Evolutionary conservation across 2,113 vertebrate species (phyloP).

Genomic region (Embiotoca jacksoni): DNA sequence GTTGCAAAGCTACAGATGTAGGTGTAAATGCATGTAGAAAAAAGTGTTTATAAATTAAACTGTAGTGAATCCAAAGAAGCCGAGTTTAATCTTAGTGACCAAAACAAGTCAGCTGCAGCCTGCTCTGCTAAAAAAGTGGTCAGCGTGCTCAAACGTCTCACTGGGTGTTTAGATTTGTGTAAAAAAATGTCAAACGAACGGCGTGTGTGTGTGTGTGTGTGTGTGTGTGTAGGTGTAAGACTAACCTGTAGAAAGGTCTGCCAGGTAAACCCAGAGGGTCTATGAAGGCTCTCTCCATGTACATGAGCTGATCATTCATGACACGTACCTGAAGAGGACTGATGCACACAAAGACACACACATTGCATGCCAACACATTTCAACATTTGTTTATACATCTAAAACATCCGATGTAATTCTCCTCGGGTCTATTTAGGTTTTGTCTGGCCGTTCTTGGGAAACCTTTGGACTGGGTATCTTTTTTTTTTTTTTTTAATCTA

Average conservation of each 20-base stretch:
- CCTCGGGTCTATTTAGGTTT: too few relatives aligned
- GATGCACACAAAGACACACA: slow-evolving; percentile 32
- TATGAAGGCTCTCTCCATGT: slow-evolving; percentile 93
- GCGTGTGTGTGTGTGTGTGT: background rate
- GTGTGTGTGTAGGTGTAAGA: slow-evolving; percentile 12
- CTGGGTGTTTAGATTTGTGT: too few relatives aligned
- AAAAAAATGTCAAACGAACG: too few relatives aligned
- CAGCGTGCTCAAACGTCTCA: too few relatives aligned
- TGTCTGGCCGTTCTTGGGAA: too few relatives aligned
- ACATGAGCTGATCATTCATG: slow-evolving; percentile 94
- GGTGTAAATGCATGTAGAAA: too few relatives aligned
- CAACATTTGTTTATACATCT: background rate
- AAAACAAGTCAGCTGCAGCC: background rate
- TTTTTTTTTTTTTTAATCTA: too few relatives aligned
- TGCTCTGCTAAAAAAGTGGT: too few relatives aligned
- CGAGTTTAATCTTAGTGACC: background rate
- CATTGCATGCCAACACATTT: background rate
- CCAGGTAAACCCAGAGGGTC: slow-evolving; percentile 94
- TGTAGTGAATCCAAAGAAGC: background rate
- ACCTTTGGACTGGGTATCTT: too few relatives aligned
- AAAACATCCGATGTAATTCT: background rate
- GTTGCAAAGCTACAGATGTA: too few relatives aligned
- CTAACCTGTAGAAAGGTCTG: slow-evolving; percentile 94
- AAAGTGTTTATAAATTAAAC: too few relatives aligned
- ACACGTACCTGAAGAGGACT: slow-evolving; percentile 85